These are phyloP conservation scores for Brachycybe producta DNA, from an alignment of 2,888 invertebrate genomes.

Conservation along the genomic window DNA sequence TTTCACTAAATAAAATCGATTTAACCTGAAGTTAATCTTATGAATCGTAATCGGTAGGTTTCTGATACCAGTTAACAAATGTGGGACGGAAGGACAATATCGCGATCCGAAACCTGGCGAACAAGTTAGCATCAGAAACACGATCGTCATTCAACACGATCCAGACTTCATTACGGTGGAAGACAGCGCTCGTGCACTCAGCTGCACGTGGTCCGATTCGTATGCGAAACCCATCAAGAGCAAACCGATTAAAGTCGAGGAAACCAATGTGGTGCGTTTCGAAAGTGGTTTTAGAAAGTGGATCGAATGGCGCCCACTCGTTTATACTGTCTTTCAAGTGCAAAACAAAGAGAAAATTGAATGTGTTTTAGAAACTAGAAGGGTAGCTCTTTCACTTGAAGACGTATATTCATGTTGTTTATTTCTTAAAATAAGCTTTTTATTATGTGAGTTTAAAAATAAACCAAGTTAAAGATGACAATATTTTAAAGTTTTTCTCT, in stretches of 20 bases:
- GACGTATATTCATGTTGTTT: too few relatives aligned
- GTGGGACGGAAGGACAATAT: slow-evolving; percentile 11
- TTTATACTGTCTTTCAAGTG: too few relatives aligned
- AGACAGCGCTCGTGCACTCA: slow-evolving; percentile 11
- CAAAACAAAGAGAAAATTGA: too few relatives aligned
- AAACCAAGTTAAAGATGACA: too few relatives aligned
- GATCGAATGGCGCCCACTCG: too few relatives aligned
- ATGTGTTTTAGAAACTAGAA: too few relatives aligned
- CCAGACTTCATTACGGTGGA: slow-evolving; percentile 10
- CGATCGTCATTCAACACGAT: slow-evolving; percentile 13
- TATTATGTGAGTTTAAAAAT: too few relatives aligned
- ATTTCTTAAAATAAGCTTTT: too few relatives aligned
- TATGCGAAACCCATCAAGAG: slow-evolving; percentile 3
- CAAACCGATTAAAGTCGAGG: slow-evolving; percentile 5
- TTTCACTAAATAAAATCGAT: background rate
- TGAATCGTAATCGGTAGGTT: background rate
- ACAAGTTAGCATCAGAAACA: slow-evolving; percentile 5
- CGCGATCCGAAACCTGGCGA: slow-evolving; percentile 9
- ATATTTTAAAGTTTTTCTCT: too few relatives aligned
- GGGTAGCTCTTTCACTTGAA: too few relatives aligned
- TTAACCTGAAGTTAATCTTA: background rate
- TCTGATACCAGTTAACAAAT: slow-evolving; percentile 6
- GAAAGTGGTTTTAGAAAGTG: background rate
- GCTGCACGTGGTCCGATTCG: slow-evolving; percentile 9
- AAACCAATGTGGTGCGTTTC: slow-evolving; percentile 1